Evolutionary conservation across 2,888 invertebrate species (phyloP).

Genomic region (Microchrysa polita): DNA sequence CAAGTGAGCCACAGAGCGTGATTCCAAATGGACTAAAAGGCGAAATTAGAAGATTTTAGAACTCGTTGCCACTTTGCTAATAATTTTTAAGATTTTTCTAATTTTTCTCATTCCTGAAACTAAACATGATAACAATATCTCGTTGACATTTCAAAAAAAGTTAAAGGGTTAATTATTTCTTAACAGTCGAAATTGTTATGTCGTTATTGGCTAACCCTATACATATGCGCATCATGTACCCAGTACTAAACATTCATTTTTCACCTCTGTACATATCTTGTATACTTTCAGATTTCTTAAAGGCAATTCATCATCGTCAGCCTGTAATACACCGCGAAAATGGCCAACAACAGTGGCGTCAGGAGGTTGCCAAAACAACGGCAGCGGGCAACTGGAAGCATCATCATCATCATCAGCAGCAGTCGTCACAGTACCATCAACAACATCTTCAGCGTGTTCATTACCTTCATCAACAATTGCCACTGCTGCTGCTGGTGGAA

Average conservation of each 20-base stretch:
- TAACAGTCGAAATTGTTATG: no score
- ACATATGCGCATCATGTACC: constrained; percentile 20
- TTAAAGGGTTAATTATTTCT: no score
- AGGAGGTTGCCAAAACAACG: constrained; percentile 36
- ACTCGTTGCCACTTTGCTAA: no score
- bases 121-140: no score
- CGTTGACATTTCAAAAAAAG: no score
- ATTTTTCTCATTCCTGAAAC: no score
- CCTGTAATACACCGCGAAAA: constrained; percentile 51
- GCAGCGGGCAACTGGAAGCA: constrained; percentile 24
- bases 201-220: no score
- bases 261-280: constrained; percentile 8
- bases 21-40: no score
- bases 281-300: constrained; percentile 50
- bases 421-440: not conserved
- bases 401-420: constrained; percentile 4
- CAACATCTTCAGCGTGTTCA: constrained; percentile 16
- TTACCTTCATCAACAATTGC: not conserved
- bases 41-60: no score
- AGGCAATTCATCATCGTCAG: constrained; percentile 49
- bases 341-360: constrained; percentile 24
- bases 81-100: no score
- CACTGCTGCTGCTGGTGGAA: not conserved
- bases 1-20: no score
- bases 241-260: constrained; percentile 3